phyloP scores from a whole-genome alignment of 1,140 invertebrate species.

The Phocides pigmalion region DNA sequence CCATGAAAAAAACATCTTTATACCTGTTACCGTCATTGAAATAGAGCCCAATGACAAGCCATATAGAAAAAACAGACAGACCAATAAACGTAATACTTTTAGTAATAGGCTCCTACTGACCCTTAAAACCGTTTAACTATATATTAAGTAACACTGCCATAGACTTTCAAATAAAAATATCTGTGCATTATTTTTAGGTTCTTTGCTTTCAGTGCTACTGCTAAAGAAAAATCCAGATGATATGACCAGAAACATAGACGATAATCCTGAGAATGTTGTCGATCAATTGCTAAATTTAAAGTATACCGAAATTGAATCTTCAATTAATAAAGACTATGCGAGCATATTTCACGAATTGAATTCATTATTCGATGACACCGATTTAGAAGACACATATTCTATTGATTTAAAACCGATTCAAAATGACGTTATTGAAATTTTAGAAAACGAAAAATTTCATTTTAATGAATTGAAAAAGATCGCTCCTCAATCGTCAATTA shows the following conservation, averaged over 20 bases:
- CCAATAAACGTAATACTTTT: no score
- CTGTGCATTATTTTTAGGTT: no score
- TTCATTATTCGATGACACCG: conserved; percentile 36
- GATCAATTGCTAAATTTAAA: conserved; percentile 37
- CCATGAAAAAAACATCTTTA: no score
- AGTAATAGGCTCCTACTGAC: no score
- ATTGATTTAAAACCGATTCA: conserved; percentile 42
- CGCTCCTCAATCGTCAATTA: conserved; percentile 14
- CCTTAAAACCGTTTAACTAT: no score
- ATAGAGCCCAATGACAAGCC: no score
- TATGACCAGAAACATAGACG: not conserved
- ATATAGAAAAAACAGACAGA: no score
- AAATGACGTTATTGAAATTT: conserved; percentile 37
- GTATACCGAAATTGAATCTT: conserved; percentile 16
- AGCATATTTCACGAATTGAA: conserved; percentile 41
- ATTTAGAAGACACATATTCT: conserved; percentile 27
- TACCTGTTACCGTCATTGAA: no score
- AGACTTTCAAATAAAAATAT: no score
- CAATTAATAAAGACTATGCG: conserved; percentile 25
- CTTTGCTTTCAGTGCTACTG: no score
- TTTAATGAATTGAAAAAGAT: conserved; percentile 32
- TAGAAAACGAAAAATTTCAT: conserved; percentile 26
- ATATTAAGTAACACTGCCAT: no score
- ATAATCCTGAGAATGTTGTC: conserved; percentile 15
- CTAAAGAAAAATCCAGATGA: not conserved